A percentile compares a stretch with the other conserved stretches of the same genome.
Evolutionary conservation across 2,113 vertebrate species (phyloP).

Genomic region (Brienomyrus brachyistius): DNA sequence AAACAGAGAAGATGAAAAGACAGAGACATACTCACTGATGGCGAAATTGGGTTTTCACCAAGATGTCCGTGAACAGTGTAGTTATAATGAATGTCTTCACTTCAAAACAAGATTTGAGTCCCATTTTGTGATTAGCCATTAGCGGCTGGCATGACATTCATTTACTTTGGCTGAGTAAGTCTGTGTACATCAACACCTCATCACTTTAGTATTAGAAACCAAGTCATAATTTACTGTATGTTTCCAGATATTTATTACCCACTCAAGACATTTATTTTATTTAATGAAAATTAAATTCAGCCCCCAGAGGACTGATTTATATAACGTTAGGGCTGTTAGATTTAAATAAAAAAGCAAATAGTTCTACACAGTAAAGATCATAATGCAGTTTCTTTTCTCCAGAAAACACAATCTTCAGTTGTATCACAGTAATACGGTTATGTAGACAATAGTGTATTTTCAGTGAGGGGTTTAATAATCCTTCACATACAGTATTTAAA

Average conservation of each 20-base stretch:
- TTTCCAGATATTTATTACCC: background rate
- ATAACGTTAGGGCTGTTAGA: background rate
- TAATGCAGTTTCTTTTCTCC: background rate
- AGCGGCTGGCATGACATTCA: background rate
- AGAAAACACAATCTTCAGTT: background rate
- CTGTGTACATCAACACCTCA: background rate
- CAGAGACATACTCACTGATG: background rate
- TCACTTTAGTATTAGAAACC: background rate
- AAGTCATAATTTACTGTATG: background rate
- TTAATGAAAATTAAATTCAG: background rate
- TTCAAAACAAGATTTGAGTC: too few relatives aligned
- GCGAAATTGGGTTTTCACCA: background rate
- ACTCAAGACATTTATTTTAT: background rate
- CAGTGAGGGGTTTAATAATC: background rate
- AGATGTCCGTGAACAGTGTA: background rate
- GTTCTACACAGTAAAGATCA: background rate
- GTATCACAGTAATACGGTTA: background rate
- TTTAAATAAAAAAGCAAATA: background rate
- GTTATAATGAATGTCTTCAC: background rate
- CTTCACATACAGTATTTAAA: background rate
- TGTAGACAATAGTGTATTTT: background rate
- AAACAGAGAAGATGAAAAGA: background rate
- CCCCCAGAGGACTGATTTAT: background rate
- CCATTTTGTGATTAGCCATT: background rate
- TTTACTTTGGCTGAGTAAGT: background rate